These are phyloP conservation scores for Suncus etruscus DNA, from an alignment of 2,113 vertebrate species.

Conservation along the genomic window DNA sequence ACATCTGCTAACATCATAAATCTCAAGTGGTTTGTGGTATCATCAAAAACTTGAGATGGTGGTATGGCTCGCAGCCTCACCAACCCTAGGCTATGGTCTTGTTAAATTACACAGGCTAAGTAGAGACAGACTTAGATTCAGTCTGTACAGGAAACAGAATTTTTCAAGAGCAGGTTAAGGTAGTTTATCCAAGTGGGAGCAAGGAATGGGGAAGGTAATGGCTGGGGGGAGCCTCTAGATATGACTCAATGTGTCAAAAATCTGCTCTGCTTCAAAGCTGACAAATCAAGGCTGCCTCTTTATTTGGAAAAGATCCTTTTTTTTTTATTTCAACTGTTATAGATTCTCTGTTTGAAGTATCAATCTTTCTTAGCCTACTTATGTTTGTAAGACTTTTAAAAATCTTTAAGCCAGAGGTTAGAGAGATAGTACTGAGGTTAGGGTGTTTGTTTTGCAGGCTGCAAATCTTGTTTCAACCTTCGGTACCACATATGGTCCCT, in stretches of 20 bases:
- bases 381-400: slow-evolving; percentile 52
- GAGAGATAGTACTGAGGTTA: no score
- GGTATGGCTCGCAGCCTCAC: slow-evolving; percentile 74
- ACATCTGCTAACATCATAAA: slow-evolving; percentile 82
- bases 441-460: no score
- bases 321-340: slow-evolving; percentile 40
- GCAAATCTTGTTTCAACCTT: no score
- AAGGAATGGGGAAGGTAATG: no score
- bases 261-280: slow-evolving; percentile 54
- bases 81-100: slow-evolving; percentile 70
- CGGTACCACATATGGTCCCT: no score
- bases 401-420: not conserved
- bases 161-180: slow-evolving; percentile 71
- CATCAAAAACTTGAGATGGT: slow-evolving; percentile 78
- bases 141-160: slow-evolving; percentile 45
- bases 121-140: slow-evolving; percentile 65
- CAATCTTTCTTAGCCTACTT: slow-evolving; percentile 49
- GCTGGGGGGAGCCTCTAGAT: not conserved
- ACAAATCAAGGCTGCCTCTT: slow-evolving; percentile 58
- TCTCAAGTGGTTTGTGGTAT: slow-evolving; percentile 82
- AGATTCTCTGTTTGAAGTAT: slow-evolving; percentile 59
- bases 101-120: slow-evolving; percentile 75
- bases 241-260: slow-evolving; percentile 74
- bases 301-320: slow-evolving; percentile 56
- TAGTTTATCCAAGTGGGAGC: slow-evolving; percentile 29